Percentiles rank a stretch among this genome's conserved stretches.
Evolutionary conservation across 2,797 vertebrate genomes (phyloP).

Genomic region (Acanthornis magna): DNA sequence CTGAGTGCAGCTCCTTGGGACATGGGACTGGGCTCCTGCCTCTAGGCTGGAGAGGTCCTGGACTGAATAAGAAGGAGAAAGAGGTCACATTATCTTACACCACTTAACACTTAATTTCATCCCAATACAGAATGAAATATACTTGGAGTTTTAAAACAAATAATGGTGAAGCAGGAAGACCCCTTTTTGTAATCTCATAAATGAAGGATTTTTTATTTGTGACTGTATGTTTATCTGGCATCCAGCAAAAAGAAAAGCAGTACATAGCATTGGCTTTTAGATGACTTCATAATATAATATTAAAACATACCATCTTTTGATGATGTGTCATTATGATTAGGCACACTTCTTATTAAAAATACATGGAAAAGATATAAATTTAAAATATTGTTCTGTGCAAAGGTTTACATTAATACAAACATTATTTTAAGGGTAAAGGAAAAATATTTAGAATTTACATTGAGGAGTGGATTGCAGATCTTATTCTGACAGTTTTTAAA

Average conservation of each 20-base stretch:
- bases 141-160: not conserved
- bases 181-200: not conserved
- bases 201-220: not conserved
- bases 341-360: not conserved
- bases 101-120: not conserved
- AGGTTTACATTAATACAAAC: not conserved
- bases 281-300: not conserved
- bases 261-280: not conserved
- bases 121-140: not conserved
- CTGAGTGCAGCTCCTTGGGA: no score
- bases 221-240: not conserved
- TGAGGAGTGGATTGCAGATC: not conserved
- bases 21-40: no score
- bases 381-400: not conserved
- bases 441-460: not conserved
- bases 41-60: not conserved
- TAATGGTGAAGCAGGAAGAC: rapidly evolving
- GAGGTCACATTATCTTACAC: not conserved
- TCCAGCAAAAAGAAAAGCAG: not conserved
- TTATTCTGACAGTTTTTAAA: not conserved
- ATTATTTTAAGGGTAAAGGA: not conserved
- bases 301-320: not conserved
- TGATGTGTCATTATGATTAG: not conserved
- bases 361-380: not conserved
- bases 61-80: not conserved